A percentile compares a stretch with the other conserved stretches of the same genome.
Evolutionary conservation across 2,113 vertebrate genomes (phyloP).

Genomic region (Tamias sibiricus): DNA sequence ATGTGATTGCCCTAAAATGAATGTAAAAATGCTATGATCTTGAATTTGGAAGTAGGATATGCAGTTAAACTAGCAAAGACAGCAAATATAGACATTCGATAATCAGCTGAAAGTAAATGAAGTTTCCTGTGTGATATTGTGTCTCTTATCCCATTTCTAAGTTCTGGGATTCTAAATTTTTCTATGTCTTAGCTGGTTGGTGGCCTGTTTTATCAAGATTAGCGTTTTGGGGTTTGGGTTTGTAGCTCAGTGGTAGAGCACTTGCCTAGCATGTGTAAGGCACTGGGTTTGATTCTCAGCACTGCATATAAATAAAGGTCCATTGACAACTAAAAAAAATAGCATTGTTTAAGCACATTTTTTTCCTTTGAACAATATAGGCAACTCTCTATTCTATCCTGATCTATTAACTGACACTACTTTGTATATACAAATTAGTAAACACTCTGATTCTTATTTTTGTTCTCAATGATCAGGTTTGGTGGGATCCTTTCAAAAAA

Average conservation of each 20-base stretch:
- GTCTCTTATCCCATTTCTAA: neutral
- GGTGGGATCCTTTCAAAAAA: neutral
- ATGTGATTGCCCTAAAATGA: neutral
- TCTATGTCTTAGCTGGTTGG: neutral
- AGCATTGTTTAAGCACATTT: neutral
- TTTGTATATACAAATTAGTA: neutral
- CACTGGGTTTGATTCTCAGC: too few relatives aligned
- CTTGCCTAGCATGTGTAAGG: too few relatives aligned
- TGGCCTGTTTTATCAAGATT: neutral
- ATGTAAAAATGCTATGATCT: neutral
- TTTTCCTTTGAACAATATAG: neutral
- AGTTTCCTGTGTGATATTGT: neutral
- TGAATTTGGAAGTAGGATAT: neutral
- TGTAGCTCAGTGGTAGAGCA: neutral
- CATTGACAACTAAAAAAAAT: too few relatives aligned
- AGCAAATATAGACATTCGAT: neutral
- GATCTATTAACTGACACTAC: neutral
- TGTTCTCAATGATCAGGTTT: conserved; percentile 21
- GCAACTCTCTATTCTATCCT: neutral
- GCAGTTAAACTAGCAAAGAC: neutral
- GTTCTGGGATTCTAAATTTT: neutral
- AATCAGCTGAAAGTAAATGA: neutral
- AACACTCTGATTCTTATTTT: neutral
- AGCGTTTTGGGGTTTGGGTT: neutral
- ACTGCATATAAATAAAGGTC: too few relatives aligned